phyloP scores from a whole-genome alignment of 2,113 vertebrate genomes.

The Phycodurus eques region DNA sequence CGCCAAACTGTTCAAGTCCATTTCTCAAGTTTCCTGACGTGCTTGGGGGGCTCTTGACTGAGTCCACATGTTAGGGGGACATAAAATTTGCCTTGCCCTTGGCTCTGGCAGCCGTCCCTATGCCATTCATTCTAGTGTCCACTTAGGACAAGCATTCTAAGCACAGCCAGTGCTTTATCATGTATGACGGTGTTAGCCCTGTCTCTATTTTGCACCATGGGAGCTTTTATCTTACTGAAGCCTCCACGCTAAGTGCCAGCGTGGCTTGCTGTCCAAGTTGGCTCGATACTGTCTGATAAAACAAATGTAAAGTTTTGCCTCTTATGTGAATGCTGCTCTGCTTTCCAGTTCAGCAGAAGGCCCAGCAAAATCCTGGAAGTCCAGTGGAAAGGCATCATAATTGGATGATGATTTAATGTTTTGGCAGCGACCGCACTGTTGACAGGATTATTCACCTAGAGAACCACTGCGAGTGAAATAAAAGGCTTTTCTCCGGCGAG shows the following conservation, averaged over 20 bases:
- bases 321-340: slow-evolving; percentile 21
- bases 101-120: background rate
- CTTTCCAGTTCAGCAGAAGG: slow-evolving; percentile 37
- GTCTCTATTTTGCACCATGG: slow-evolving; percentile 37
- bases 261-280: slow-evolving; percentile 54
- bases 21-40: too few species aligned
- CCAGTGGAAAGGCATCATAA: slow-evolving; percentile 45
- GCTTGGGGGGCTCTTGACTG: too few species aligned
- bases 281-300: slow-evolving; percentile 55
- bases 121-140: background rate
- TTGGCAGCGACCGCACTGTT: slow-evolving; percentile 36
- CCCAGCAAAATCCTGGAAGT: slow-evolving; percentile 47
- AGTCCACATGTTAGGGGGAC: background rate
- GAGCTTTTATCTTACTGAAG: slow-evolving; percentile 53
- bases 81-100: background rate
- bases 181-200: slow-evolving; percentile 39
- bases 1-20: too few species aligned
- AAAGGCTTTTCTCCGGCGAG: slow-evolving; percentile 48
- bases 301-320: slow-evolving; percentile 44
- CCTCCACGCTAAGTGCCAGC: slow-evolving; percentile 59
- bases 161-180: slow-evolving; percentile 16
- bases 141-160: background rate
- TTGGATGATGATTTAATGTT: slow-evolving; percentile 55
- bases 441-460: slow-evolving; percentile 58
- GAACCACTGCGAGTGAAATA: slow-evolving; percentile 49